A percentile compares a stretch with the other conserved stretches of the same genome.
Conservation (phyloP, 1,140 invertebrate species). For the Temnothorax curvispinosus region DNA sequence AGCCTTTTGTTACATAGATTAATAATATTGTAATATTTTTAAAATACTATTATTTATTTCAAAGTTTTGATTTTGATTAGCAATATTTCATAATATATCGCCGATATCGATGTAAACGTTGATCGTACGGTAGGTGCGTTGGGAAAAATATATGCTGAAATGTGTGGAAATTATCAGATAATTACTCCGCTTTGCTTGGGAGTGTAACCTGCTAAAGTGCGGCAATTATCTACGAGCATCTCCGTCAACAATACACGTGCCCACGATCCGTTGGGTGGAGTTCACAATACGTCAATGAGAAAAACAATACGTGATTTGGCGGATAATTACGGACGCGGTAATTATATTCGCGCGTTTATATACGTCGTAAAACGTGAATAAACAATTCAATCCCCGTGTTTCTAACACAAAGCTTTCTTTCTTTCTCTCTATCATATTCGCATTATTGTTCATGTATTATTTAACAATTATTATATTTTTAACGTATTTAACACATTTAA, state of each 20-base stretch:
- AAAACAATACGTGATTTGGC: slow-evolving; percentile 59
- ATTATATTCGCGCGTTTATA: slow-evolving; percentile 48
- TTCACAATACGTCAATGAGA: slow-evolving; percentile 56
- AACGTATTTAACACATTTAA: not conserved
- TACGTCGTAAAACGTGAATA: not conserved
- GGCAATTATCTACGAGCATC: slow-evolving; percentile 45
- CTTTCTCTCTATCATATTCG: not conserved
- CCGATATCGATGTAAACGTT: not conserved
- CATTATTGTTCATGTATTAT: not conserved
- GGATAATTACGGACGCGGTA: slow-evolving; percentile 60
- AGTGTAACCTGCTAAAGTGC: slow-evolving; percentile 46
- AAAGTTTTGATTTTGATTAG: not conserved
- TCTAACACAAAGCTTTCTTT: not conserved
- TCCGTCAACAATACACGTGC: slow-evolving; percentile 61
- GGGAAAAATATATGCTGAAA: slow-evolving; percentile 18
- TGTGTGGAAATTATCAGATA: slow-evolving; percentile 31
- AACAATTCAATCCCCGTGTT: not conserved
- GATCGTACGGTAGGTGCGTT: not conserved
- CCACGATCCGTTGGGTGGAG: slow-evolving; percentile 46
- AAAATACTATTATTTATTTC: not conserved
- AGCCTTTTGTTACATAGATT: too few relatives aligned
- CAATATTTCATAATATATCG: not conserved
- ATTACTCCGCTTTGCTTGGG: slow-evolving; percentile 30
- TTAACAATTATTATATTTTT: not conserved
- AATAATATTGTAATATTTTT: not conserved